Base-by-base conservation (phyloP, 2,888 invertebrate genomes). In the Drosophila lutescens region DNA sequence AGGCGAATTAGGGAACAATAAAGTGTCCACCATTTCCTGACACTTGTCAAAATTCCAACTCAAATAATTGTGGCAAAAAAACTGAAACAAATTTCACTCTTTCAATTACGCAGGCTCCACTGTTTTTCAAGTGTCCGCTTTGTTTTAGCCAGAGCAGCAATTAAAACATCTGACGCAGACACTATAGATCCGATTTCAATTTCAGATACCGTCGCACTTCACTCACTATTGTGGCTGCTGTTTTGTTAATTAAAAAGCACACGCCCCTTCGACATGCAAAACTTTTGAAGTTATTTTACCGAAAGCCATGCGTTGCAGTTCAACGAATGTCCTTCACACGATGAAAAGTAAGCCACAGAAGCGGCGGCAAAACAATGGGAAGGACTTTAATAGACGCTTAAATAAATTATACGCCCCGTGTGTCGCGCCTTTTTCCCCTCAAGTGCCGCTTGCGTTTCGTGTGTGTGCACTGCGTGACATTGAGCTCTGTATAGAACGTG, bases 341-440 rank as follows among this genome's bases (percentile, higher is more conserved):
- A 4, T 30, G 55, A 49, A 72, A 60, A 47, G 40, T 54, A 66
- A 68, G 34, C 66, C 77, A 59, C 62, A 65, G 62, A 5, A 15
- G 41, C 47, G 38, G 66, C 38, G n/a, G 26, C 26, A 58, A 69
- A 74, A 74, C 77, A 86, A 74, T 79, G 71, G 70, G 58, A 80
- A 72, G 73, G 72, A 77, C 74, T 86, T 86, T 88, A 83, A 88
- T 80, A 80, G 85, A 72, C 84, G 75, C 68, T 68, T 86, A 76
- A 84, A 86, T 88, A 83, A 86, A 80, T 84, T 76, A 83, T 83
- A 75, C 78, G 81, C 84, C 78, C 84, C 71, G 86, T 77, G 62
- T 50, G 56, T 73, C 83, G 59, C 59, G 58, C 66, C 15, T 43
- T 40, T 69, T 20, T 50, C n/a, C 70, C 67, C 40, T 34, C 63